These are phyloP conservation scores for Petromus typicus DNA, from an alignment of 2,113 vertebrate species.

Conservation along the genomic window DNA sequence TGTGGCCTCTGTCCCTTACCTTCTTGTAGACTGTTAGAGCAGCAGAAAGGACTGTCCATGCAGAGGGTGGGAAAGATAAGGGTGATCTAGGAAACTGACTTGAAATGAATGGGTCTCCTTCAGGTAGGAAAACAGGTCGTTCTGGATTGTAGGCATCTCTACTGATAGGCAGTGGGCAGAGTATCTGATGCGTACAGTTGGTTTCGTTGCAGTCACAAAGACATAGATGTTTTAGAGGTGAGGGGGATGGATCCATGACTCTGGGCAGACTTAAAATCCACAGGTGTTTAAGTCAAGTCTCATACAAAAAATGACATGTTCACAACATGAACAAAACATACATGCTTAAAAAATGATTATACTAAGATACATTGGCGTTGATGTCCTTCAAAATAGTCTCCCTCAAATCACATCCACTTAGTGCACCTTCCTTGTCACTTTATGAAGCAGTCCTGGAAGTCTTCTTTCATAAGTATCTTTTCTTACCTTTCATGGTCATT, in stretches of 20 bases:
- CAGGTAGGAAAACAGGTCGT: neutral
- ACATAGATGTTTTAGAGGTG: rapidly evolving
- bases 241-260: neutral
- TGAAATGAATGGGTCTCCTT: neutral
- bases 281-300: neutral
- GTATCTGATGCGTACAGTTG: neutral
- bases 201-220: neutral
- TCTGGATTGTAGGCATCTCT: neutral
- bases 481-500: neutral
- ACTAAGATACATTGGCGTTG: neutral
- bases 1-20: neutral
- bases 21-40: neutral
- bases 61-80: neutral
- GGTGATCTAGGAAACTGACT: neutral
- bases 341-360: neutral
- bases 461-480: neutral
- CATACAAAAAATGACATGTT: neutral
- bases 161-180: neutral
- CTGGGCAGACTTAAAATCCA: neutral
- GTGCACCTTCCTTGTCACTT: neutral
- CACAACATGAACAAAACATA: neutral
- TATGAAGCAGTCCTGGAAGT: neutral
- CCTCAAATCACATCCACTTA: neutral
- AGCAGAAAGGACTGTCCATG: neutral
- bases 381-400: neutral